These are phyloP conservation scores for Gnatocerus cornutus DNA, from an alignment of 2,888 invertebrate genomes.

Conservation along the genomic window DNA sequence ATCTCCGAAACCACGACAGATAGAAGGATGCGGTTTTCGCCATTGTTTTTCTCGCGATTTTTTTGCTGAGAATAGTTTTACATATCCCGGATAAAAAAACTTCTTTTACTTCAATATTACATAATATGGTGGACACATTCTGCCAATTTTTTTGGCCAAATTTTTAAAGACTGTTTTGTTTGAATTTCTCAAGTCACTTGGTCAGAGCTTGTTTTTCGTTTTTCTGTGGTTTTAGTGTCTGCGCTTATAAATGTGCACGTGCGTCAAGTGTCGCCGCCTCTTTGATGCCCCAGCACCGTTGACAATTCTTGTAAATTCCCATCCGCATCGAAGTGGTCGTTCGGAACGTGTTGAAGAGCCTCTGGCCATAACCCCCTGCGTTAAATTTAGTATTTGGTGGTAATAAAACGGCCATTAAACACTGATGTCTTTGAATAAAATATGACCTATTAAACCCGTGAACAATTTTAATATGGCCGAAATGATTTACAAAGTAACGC, in stretches of 20 bases:
- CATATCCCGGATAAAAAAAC: too few species aligned
- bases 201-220: background rate
- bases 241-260: background rate
- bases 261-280: constrained; percentile 6
- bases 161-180: background rate
- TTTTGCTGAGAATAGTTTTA: too few species aligned
- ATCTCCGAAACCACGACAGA: too few species aligned
- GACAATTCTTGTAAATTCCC: constrained; percentile 20
- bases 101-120: too few species aligned
- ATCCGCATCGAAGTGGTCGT: constrained; percentile 1
- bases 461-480: constrained; percentile 48
- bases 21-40: too few species aligned
- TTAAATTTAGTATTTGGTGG: constrained; percentile 44
- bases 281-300: constrained; percentile 12
- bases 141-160: too few species aligned
- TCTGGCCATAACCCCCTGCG: constrained; percentile 39
- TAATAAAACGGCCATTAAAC: constrained; percentile 44
- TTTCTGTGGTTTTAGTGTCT: background rate
- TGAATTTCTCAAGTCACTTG: background rate
- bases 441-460: constrained; percentile 47
- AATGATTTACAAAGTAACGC: constrained; percentile 47
- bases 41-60: too few species aligned
- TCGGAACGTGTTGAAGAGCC: constrained; percentile 33
- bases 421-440: constrained; percentile 46
- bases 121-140: too few species aligned